These are phyloP conservation scores for Drosophila subsilvestris DNA, from an alignment of 2,888 invertebrate species.

Conservation along the genomic window DNA sequence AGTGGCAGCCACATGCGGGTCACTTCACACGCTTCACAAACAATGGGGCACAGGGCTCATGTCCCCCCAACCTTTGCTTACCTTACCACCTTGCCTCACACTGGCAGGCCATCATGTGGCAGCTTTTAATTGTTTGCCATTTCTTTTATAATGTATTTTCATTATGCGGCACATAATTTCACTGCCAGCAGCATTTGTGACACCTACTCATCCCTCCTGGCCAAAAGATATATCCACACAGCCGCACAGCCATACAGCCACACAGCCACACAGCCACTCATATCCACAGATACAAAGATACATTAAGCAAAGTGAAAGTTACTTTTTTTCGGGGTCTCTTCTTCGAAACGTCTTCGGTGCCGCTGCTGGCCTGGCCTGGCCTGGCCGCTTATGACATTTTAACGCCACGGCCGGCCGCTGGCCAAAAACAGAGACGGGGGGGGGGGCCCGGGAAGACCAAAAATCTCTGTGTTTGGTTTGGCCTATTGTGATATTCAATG, in stretches of 20 bases:
- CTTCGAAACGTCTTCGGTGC: conserved; percentile 10
- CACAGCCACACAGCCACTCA: too few species aligned
- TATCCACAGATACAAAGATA: conserved; percentile 19
- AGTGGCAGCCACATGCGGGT: conserved; percentile 56
- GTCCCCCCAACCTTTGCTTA: neutral
- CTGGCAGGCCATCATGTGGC: neutral
- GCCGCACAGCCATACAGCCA: conserved; percentile 6
- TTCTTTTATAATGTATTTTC: conserved; percentile 60
- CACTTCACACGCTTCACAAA: conserved; percentile 62
- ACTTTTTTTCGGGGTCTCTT: conserved; percentile 29
- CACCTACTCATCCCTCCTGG: conserved; percentile 61
- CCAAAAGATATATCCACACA: conserved; percentile 6
- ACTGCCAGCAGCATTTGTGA: conserved; percentile 59
- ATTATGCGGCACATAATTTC: conserved; percentile 58
- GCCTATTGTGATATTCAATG: conserved; percentile 50
- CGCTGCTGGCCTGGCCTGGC: neutral
- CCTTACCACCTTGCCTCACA: neutral
- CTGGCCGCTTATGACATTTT: conserved; percentile 50
- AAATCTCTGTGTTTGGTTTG: conserved; percentile 13
- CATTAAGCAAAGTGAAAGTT: conserved; percentile 61
- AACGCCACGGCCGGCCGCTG: conserved; percentile 30
- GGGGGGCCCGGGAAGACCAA: neutral
- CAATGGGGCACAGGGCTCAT: conserved; percentile 31
- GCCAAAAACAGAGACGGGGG: too few species aligned
- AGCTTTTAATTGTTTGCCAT: conserved; percentile 61